Base-by-base conservation (phyloP, 2,888 invertebrate species). In the Mythimna loreyi region DNA sequence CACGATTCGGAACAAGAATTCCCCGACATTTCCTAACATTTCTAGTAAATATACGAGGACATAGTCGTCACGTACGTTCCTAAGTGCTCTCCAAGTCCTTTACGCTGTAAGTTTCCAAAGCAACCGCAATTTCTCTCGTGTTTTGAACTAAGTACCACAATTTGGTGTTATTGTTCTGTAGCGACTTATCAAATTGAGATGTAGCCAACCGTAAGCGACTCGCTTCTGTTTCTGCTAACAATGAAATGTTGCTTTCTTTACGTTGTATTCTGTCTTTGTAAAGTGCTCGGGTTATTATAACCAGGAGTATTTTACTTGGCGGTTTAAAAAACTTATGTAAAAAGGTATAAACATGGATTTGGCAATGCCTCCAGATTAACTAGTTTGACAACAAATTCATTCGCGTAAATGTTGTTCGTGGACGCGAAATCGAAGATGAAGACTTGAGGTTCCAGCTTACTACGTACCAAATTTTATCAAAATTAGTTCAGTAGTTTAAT, bases 111-210 rank as follows among this genome's bases (percentile, higher is more conserved):
- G 75, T 78, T 75, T 72, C 52, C 40, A 66, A 68, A 70, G 69
- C 66, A 72, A 60, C 68, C 66, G 55, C 74, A 84, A 77, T 82
- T 84, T 76, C 84, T 81, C 73, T 60, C 45, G 43, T 63, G 47
- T 73, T 77, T 77, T 56, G 69, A 75, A 64, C 67, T 76, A 80
- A 83, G 66, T 64, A 76, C 58, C 57, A 75, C 75, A 83, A 83
- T 80, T 83, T 78, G 67, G 43, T 72, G 63, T 70, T 72, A 81
- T 80, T 81, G 75, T 81, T 74, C 57, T 60, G 72, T 66, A 62
- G 64, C 49, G 59, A 70, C 43, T 75, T 77, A 82, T 78, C 59
- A 80, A 85, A 83, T 73, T 78, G 62, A 70, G 61, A 72, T 75
- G 74, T 74, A 85, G 63, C 75, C 59, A 78, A 79, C 66, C 85